These are phyloP conservation scores for Pseudomyrmex concolor DNA, from an alignment of 1,140 invertebrate genomes.

Conservation along the genomic window DNA sequence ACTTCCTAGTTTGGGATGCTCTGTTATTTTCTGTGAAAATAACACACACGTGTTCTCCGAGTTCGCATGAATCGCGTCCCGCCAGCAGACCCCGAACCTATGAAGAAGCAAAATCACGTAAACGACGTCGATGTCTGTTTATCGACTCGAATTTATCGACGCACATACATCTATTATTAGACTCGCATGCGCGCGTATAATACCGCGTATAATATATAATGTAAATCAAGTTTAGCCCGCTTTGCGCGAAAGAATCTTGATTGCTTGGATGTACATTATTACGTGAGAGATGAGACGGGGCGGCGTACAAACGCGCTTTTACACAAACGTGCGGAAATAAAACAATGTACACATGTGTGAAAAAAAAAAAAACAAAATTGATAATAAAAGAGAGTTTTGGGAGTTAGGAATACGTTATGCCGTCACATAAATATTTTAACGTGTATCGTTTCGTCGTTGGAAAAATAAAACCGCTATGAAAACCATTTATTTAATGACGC, in stretches of 20 bases:
- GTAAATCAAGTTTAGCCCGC: constrained; percentile 11
- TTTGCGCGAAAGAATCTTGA: not conserved
- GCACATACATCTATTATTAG: constrained; percentile 44
- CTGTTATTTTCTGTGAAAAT: not conserved
- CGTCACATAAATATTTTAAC: too few relatives aligned
- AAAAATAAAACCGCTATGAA: too few relatives aligned
- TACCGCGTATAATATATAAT: not conserved
- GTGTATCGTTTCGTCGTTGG: too few relatives aligned
- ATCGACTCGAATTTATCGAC: constrained; percentile 45
- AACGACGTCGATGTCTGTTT: constrained; percentile 39
- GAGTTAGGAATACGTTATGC: too few relatives aligned
- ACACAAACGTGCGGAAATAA: not conserved
- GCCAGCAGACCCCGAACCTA: constrained; percentile 10
- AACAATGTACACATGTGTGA: too few relatives aligned
- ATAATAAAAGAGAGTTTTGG: too few relatives aligned
- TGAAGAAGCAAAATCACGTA: constrained; percentile 15
- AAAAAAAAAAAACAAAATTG: not conserved
- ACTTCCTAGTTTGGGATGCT: not conserved
- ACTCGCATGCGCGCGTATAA: not conserved
- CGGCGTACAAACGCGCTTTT: not conserved
- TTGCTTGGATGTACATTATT: not conserved
- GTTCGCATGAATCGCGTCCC: not conserved
- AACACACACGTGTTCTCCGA: not conserved
- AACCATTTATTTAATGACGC: too few relatives aligned
- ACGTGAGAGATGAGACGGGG: not conserved